A percentile compares a stretch with the other conserved stretches of the same genome.
Evolutionary conservation across 2,797 vertebrate species (phyloP).

Genomic region (Clangula hyemalis): DNA sequence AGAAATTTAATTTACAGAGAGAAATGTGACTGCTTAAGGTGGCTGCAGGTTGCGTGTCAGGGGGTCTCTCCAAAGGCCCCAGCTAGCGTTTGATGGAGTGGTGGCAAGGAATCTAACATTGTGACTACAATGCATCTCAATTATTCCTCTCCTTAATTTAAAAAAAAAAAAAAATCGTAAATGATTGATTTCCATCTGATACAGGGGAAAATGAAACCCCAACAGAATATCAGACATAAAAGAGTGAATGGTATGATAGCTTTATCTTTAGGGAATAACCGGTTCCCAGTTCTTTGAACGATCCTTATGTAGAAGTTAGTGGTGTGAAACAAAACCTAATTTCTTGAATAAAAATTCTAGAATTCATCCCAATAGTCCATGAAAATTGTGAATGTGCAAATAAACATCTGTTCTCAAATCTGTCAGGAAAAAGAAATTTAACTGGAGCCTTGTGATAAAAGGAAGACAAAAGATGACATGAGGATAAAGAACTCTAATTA

Average conservation of each 20-base stretch:
- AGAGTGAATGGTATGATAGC: neutral
- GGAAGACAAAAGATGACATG: neutral
- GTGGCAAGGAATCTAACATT: neutral
- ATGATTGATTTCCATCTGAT: neutral
- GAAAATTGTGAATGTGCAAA: neutral
- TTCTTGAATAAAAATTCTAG: neutral
- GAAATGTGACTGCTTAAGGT: constrained; percentile 21
- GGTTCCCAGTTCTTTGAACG: neutral
- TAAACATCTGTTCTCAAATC: neutral
- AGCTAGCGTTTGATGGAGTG: neutral
- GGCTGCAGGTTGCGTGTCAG: neutral
- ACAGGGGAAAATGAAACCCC: neutral
- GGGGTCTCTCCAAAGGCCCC: neutral
- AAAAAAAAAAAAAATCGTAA: neutral
- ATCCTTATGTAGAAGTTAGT: neutral
- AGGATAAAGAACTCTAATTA: neutral
- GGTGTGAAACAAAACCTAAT: neutral
- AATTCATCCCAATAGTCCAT: neutral
- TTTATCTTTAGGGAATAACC: neutral
- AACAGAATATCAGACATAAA: neutral
- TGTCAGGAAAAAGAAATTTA: neutral
- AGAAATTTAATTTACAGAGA: constrained; percentile 53
- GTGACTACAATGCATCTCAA: neutral
- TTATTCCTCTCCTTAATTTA: neutral
- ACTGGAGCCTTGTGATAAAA: neutral